Evolutionary conservation across 1,140 invertebrate species (phyloP).

Genomic region (Manduca sexta): DNA sequence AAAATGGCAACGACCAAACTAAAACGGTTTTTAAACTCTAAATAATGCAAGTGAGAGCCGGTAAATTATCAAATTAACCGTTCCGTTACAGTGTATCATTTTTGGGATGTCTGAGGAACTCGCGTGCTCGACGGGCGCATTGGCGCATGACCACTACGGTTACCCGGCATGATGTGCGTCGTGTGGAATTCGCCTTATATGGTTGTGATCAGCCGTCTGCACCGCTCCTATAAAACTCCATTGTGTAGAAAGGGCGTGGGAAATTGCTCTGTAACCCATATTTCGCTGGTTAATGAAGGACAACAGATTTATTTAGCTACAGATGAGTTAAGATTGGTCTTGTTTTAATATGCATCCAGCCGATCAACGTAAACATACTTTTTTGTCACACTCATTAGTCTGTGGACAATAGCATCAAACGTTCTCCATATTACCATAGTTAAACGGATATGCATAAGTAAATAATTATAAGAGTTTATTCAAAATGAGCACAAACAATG

Average conservation of each 20-base stretch:
- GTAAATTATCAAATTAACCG: slow-evolving; percentile 36
- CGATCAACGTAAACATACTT: too few species aligned
- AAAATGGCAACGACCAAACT: not conserved
- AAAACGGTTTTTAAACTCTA: not conserved
- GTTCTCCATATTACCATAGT: too few species aligned
- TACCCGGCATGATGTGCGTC: slow-evolving; percentile 37
- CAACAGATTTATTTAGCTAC: not conserved
- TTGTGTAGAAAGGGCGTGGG: slow-evolving; percentile 41
- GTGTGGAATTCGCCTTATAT: slow-evolving; percentile 53
- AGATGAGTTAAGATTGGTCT: too few species aligned
- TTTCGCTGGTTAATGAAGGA: slow-evolving; percentile 14
- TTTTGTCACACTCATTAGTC: too few species aligned
- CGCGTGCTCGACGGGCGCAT: slow-evolving; percentile 24
- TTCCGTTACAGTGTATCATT: slow-evolving; percentile 24
- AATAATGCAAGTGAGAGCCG: slow-evolving; percentile 24
- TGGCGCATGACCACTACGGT: slow-evolving; percentile 29
- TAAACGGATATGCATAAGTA: too few species aligned
- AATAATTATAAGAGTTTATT: too few species aligned
- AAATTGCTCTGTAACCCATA: slow-evolving; percentile 35
- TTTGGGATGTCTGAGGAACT: not conserved
- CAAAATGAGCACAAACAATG: too few species aligned
- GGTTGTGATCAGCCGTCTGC: slow-evolving; percentile 21
- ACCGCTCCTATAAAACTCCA: slow-evolving; percentile 22
- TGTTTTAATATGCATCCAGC: too few species aligned
- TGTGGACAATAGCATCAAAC: too few species aligned